phyloP scores from a whole-genome alignment of 1,140 invertebrate species.

The Lasaia peninsularis region DNA sequence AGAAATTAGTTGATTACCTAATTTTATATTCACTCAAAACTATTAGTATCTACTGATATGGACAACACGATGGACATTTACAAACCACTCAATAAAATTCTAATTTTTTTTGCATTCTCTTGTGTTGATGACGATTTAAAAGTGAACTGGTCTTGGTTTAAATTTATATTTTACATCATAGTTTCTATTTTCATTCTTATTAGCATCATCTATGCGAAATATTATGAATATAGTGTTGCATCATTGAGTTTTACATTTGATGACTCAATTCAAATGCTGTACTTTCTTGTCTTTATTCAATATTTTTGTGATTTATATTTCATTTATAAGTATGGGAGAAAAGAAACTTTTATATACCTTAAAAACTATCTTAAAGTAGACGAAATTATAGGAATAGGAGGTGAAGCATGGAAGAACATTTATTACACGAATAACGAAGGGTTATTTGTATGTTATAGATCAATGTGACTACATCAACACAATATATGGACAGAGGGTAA shows the following conservation, averaged over 20 bases:
- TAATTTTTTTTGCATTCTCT: neutral
- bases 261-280: neutral
- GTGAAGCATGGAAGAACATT: too few species aligned
- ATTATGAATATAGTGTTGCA: neutral
- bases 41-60: neutral
- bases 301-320: neutral
- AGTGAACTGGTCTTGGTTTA: neutral
- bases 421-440: neutral
- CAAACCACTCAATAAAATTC: neutral
- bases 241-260: neutral
- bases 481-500: too few species aligned
- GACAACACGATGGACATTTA: neutral
- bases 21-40: neutral
- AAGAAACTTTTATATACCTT: neutral
- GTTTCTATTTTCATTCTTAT: neutral
- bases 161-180: neutral
- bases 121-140: neutral
- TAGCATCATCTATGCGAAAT: neutral
- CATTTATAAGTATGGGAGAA: neutral
- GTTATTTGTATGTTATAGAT: neutral
- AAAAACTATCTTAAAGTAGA: neutral
- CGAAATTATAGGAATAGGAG: neutral
- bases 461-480: too few species aligned
- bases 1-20: neutral
- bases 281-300: neutral